Percentiles rank a stretch among this genome's conserved stretches.
phyloP scores from a whole-genome alignment of 2,113 vertebrate genomes.

The Amblyornis subalaris region DNA sequence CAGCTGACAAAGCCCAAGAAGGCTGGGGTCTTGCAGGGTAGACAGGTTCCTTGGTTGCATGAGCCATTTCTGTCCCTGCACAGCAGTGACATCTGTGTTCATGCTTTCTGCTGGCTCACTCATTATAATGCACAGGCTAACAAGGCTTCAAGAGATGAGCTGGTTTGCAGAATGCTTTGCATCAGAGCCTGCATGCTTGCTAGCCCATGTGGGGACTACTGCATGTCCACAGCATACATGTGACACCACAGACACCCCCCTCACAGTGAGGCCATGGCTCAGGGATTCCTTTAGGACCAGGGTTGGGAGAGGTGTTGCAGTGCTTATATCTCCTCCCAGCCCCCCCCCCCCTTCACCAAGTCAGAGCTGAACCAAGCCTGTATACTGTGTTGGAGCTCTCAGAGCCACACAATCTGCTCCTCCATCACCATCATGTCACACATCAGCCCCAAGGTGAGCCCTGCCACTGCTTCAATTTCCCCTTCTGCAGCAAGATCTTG shows the following conservation, averaged over 20 bases:
- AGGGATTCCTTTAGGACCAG: too few species aligned
- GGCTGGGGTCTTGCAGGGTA: background rate
- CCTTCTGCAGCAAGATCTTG: background rate
- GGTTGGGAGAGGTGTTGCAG: too few species aligned
- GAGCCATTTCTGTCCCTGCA: background rate
- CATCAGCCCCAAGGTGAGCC: too few species aligned
- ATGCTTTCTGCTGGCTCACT: background rate
- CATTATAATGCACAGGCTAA: background rate
- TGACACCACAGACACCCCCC: background rate
- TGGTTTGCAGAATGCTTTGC: background rate
- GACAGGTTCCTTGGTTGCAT: accelerated
- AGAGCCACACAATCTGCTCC: too few species aligned
- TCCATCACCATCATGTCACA: too few species aligned
- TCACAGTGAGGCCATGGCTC: too few species aligned
- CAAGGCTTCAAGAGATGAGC: background rate
- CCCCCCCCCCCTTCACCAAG: too few species aligned
- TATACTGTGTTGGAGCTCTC: too few species aligned
- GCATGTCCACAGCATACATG: background rate
- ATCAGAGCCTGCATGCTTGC: accelerated
- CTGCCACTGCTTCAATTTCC: too few species aligned
- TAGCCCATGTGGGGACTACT: accelerated
- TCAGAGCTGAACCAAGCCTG: too few species aligned
- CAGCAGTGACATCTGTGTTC: background rate
- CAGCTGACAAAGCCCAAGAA: background rate
- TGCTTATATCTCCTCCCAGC: too few species aligned